phyloP scores from a whole-genome alignment of 1,140 invertebrate species.

The Limonius californicus region DNA sequence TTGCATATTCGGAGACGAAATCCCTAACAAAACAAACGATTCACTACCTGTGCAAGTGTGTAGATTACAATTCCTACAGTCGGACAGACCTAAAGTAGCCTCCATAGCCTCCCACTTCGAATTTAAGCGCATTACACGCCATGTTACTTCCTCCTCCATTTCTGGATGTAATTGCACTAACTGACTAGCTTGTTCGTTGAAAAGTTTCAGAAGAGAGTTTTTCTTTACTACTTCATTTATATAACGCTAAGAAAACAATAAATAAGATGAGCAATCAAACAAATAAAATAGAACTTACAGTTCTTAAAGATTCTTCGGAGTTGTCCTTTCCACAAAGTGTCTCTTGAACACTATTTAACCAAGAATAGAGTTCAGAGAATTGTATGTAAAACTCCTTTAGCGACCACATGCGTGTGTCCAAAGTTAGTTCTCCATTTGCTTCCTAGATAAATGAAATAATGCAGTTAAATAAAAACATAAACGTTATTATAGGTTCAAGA shows the following conservation, averaged over 20 bases:
- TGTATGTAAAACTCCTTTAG: constrained; percentile 73
- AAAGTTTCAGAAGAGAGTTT: constrained; percentile 62
- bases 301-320: constrained; percentile 62
- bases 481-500: no score
- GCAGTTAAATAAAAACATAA: no score
- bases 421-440: constrained; percentile 70
- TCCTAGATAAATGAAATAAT: constrained; percentile 56
- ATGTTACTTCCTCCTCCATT: constrained; percentile 71
- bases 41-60: constrained; percentile 22
- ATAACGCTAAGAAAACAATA: constrained; percentile 54
- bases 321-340: constrained; percentile 69
- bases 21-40: not conserved
- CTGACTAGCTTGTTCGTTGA: constrained; percentile 76
- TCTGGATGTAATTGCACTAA: constrained; percentile 64
- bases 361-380: constrained; percentile 76
- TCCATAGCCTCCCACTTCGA: constrained; percentile 65
- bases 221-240: constrained; percentile 40
- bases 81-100: constrained; percentile 35
- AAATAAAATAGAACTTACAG: constrained; percentile 56
- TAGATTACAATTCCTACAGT: constrained; percentile 36
- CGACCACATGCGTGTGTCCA: constrained; percentile 65
- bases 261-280: not conserved
- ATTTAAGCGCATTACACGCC: constrained; percentile 66
- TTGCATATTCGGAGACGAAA: no score
- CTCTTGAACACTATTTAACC: constrained; percentile 74